Evolutionary conservation across 2,888 invertebrate species (phyloP), one percentile per base, ranked within the genome.

Genomic region (Maniola hyperantus): DNA sequence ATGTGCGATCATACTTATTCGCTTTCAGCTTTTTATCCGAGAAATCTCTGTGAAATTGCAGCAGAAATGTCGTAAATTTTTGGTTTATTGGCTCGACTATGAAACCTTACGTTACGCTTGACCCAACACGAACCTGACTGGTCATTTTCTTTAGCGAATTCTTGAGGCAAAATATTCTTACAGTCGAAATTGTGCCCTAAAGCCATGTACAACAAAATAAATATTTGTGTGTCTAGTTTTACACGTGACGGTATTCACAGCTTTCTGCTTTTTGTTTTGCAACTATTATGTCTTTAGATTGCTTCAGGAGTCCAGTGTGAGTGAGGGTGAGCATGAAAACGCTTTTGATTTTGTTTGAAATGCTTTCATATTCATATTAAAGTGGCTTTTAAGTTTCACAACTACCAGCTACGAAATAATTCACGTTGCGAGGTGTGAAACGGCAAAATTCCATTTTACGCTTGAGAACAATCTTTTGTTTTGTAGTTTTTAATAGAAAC

Each of bases 211-310:
- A 50, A 50, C 20, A 50, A 11, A 18, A 11, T 20, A 11, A 20
- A 20, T 50, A 0, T 50, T 50, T 11, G 10, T 20, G 6, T 11
- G 20, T 10, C 50, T 50, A 11, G 20, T 20, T 10, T 50, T 50
- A 50, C 11, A 26, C 18, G 20, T 20, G 20, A 50, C 18, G 20
- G 20, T 26, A 54, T 54, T 36, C 10, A 34, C 54, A 42, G 13
- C 18, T 46, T 26, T 8, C 15, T 59, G 15, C 15, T n/a, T 33
- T 59, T 59, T 46, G 33, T 50, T 63, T 65, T 63, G 65, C 63
- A 59, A 65, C 53, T 65, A 65, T 50, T 42, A 63, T 67, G 51
- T 44, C 54, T 70, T 55, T 44, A 62, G 62, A 65, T 70, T 65
- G 65, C 67, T 70, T 67, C 65, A 60, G 55, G 65, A 60, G 55